Conservation (phyloP, 2,113 vertebrate species). For the Archilochus colubris region DNA sequence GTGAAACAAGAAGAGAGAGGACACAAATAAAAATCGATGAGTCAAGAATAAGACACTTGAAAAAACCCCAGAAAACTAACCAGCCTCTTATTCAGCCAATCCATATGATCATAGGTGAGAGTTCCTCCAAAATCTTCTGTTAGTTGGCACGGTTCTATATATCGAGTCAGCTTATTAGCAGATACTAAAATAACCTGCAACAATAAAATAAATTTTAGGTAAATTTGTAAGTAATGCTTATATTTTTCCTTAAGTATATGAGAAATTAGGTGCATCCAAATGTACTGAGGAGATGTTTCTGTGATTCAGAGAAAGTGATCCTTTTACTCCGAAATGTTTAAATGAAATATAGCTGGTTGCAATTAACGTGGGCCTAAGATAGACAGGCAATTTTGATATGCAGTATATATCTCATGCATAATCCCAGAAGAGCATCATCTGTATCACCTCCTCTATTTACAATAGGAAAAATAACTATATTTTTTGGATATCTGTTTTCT, state of each 20-base stretch:
- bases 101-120: slow-evolving; percentile 96
- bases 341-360: background rate
- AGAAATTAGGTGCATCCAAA: background rate
- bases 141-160: slow-evolving; percentile 95
- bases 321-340: background rate
- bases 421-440: background rate
- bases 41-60: background rate
- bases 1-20: too few species aligned
- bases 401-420: background rate
- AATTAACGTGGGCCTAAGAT: background rate
- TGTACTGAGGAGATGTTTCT: background rate
- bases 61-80: slow-evolving; percentile 74
- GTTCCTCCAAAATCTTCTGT: slow-evolving; percentile 98
- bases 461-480: background rate
- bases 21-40: background rate
- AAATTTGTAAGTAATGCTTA: background rate
- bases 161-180: slow-evolving; percentile 96
- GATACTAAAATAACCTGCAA: slow-evolving; percentile 97
- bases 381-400: background rate
- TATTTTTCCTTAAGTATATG: background rate
- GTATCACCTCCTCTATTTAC: background rate
- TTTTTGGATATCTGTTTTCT: background rate
- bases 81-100: slow-evolving; percentile 98
- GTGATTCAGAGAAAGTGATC: background rate
- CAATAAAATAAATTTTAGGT: background rate